Evolutionary conservation across 2,888 invertebrate genomes (phyloP).

Genomic region (Silvanus unidentatus): DNA sequence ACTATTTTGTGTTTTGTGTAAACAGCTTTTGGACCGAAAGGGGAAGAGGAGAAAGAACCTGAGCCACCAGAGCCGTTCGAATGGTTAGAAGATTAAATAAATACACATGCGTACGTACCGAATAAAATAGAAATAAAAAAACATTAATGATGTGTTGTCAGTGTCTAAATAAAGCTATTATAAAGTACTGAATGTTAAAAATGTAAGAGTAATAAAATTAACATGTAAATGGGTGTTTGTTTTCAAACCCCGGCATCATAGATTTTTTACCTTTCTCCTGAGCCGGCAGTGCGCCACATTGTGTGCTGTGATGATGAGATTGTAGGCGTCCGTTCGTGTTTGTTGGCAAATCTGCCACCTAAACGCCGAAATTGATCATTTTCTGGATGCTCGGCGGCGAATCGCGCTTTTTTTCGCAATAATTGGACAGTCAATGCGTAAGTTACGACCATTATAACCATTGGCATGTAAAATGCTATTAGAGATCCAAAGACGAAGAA

Average conservation of each 20-base stretch:
- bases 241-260: too few relatives aligned
- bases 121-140: too few relatives aligned
- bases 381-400: slow-evolving; percentile 62
- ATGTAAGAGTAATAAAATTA: neutral
- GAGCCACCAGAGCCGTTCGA: slow-evolving; percentile 98
- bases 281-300: slow-evolving; percentile 45
- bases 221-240: neutral
- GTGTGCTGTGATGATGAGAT: slow-evolving; percentile 31
- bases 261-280: slow-evolving; percentile 42
- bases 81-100: slow-evolving; percentile 83
- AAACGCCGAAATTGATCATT: slow-evolving; percentile 53
- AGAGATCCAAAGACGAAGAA: slow-evolving; percentile 89
- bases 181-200: neutral
- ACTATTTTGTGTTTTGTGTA: too few relatives aligned
- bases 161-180: too few relatives aligned
- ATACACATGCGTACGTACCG: slow-evolving; percentile 7
- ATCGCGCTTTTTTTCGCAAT: slow-evolving; percentile 70
- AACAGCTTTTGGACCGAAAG: slow-evolving; percentile 78
- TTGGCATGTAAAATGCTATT: slow-evolving; percentile 91
- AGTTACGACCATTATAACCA: slow-evolving; percentile 90
- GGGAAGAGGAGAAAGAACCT: slow-evolving; percentile 93
- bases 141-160: too few relatives aligned
- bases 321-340: slow-evolving; percentile 34
- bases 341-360: slow-evolving; percentile 44
- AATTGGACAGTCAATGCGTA: slow-evolving; percentile 86